Conservation (phyloP, 2,113 vertebrate genomes). For the Ctenomys sociabilis region DNA sequence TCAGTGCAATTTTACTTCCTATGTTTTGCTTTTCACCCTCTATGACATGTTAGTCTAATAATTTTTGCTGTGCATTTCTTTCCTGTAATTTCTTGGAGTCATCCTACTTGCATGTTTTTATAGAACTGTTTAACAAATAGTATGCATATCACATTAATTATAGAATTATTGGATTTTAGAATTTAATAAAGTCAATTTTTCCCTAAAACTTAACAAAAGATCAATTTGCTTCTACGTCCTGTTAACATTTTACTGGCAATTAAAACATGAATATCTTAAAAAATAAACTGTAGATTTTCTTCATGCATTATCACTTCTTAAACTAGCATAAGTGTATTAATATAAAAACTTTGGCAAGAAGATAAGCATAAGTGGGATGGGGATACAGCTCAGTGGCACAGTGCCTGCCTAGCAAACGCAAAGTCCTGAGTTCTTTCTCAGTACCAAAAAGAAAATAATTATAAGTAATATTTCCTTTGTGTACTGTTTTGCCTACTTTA, state of each 20-base stretch:
- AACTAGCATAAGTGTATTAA: neutral
- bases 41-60: neutral
- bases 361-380: neutral
- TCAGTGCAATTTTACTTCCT: neutral
- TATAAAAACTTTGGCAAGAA: neutral
- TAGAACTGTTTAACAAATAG: neutral
- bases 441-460: neutral
- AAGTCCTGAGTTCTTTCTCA: too few relatives aligned
- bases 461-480: conserved; percentile 29
- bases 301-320: neutral
- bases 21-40: neutral
- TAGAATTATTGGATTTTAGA: conserved; percentile 9
- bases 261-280: conserved; percentile 12
- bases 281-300: neutral
- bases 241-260: neutral
- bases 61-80: neutral
- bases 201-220: neutral
- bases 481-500: neutral
- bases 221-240: conserved; percentile 8
- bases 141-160: neutral
- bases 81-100: neutral
- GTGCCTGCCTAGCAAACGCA: too few relatives aligned
- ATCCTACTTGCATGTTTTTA: conserved; percentile 27
- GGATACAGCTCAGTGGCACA: too few relatives aligned
- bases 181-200: neutral